These are phyloP conservation scores for Cylas formicarius DNA, from an alignment of 1,140 invertebrate species.

Conservation along the genomic window DNA sequence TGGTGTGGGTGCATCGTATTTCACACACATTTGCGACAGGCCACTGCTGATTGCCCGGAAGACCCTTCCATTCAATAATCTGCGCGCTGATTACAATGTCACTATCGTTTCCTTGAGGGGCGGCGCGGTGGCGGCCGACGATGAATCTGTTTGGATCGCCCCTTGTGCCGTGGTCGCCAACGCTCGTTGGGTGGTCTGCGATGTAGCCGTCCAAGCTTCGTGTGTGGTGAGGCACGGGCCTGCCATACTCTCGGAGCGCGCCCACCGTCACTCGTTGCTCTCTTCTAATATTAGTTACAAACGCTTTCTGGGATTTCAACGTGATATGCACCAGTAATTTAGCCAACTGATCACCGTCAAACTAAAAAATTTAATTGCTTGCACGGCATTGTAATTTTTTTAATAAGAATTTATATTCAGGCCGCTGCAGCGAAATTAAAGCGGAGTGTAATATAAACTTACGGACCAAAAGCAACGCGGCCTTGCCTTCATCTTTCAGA, in stretches of 20 bases:
- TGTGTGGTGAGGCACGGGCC: constrained; percentile 17
- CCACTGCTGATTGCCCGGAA: too few relatives aligned
- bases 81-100: too few relatives aligned
- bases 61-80: too few relatives aligned
- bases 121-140: too few relatives aligned
- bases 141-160: too few relatives aligned
- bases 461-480: too few relatives aligned
- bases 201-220: constrained; percentile 8
- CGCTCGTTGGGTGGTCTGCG: constrained; percentile 18
- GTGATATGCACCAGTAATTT: neutral
- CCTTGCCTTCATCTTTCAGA: too few relatives aligned
- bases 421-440: neutral
- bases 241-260: constrained; percentile 17
- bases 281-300: neutral
- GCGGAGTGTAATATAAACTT: neutral
- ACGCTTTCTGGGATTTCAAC: neutral
- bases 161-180: too few relatives aligned
- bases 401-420: neutral
- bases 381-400: neutral
- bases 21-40: too few relatives aligned
- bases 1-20: too few relatives aligned
- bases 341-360: neutral
- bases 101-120: too few relatives aligned
- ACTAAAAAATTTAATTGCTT: neutral
- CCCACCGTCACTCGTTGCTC: neutral